These are phyloP conservation scores for Platyscapa corneri DNA, from an alignment of 1,140 invertebrate species.

Conservation along the genomic window DNA sequence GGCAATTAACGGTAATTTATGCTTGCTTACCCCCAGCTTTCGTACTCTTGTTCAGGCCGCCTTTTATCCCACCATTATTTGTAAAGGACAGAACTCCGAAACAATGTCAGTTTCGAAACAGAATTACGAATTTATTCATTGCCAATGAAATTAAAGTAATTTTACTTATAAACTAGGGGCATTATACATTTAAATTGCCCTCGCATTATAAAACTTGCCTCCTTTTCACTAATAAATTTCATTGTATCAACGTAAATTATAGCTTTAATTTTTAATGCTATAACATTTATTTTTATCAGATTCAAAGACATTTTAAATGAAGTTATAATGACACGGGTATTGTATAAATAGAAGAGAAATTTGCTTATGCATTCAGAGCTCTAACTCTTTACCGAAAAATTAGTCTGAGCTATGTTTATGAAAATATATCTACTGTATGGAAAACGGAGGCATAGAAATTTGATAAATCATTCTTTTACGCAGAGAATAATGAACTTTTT, in stretches of 20 bases:
- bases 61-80: neutral
- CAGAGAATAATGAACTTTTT: no score
- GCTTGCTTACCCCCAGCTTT: neutral
- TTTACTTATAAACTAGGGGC: neutral
- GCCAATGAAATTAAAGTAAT: neutral
- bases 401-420: no score
- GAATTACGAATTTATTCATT: constrained; percentile 12
- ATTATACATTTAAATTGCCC: neutral
- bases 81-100: neutral
- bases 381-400: neutral
- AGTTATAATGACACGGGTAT: neutral
- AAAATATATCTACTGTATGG: no score
- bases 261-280: neutral
- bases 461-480: no score
- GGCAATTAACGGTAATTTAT: neutral
- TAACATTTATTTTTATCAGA: neutral
- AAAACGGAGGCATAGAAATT: no score
- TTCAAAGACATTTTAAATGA: neutral
- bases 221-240: no score
- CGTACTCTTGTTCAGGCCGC: no score
- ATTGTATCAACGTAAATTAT: neutral
- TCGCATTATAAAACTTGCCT: neutral
- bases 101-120: neutral
- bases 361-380: neutral
- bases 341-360: neutral